Percentiles rank a stretch among this genome's conserved stretches.
Conservation (phyloP, 2,797 vertebrate species). For the Peromyscus eremicus region DNA sequence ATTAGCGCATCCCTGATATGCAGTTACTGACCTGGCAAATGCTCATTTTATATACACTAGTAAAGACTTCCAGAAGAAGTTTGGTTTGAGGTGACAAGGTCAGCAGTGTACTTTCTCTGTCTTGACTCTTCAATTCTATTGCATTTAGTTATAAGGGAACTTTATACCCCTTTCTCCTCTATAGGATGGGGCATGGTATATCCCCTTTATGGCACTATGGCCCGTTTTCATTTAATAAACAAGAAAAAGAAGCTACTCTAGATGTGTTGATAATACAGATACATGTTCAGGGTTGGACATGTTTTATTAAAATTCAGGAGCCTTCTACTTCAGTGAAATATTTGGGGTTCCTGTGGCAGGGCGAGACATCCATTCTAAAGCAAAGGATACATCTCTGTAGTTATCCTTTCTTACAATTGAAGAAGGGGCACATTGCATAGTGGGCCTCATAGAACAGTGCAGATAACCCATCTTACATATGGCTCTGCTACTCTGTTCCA, state of each 20-base stretch:
- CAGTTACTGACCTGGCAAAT: not conserved
- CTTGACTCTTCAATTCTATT: not conserved
- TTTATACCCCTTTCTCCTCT: not conserved
- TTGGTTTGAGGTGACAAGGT: not conserved
- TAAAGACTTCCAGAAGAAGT: not conserved
- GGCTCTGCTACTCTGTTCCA: not conserved
- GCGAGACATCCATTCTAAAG: not conserved
- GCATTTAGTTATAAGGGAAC: not conserved
- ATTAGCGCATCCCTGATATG: not conserved
- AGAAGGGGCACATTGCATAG: not conserved
- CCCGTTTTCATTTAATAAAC: not conserved
- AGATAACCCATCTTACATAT: not conserved
- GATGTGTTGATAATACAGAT: not conserved
- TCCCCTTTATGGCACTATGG: not conserved
- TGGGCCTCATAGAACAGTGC: not conserved
- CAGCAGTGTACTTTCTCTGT: not conserved
- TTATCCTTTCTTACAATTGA: not conserved
- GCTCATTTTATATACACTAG: not conserved
- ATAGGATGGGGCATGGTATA: no score
- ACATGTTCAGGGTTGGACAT: no score
- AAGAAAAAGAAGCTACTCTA: not conserved
- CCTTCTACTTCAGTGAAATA: not conserved
- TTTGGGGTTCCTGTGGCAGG: fast-evolving
- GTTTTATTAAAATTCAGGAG: not conserved
- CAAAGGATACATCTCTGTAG: not conserved